Conservation (phyloP, 2,113 vertebrate genomes). For the Chelonoidis abingdonii region DNA sequence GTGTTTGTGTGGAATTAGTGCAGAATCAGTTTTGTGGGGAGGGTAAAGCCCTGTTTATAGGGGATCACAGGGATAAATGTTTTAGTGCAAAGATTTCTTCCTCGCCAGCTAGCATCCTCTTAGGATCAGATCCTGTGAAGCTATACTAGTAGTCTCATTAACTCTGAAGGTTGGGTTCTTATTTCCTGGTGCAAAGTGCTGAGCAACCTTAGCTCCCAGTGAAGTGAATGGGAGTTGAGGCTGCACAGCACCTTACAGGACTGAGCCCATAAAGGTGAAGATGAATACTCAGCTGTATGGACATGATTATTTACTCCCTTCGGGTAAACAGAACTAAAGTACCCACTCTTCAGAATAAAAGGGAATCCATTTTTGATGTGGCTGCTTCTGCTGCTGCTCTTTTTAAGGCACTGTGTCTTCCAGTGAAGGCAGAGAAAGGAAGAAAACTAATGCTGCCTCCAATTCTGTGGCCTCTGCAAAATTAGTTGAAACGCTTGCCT, state of each 20-base stretch:
- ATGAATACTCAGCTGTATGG: background rate
- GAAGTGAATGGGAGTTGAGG: background rate
- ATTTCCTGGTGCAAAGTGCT: background rate
- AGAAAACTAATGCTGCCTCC: fast-evolving
- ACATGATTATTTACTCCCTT: background rate
- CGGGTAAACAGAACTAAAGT: background rate
- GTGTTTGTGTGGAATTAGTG: background rate
- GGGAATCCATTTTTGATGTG: background rate
- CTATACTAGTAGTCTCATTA: background rate
- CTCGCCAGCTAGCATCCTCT: background rate
- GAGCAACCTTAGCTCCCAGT: fast-evolving
- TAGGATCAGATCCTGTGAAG: background rate
- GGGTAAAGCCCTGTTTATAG: background rate
- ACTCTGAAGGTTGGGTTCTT: background rate
- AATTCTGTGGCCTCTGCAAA: background rate
- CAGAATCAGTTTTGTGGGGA: background rate
- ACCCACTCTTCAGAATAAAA: background rate
- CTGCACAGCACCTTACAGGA: background rate
- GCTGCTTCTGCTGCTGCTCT: background rate
- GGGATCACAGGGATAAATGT: background rate
- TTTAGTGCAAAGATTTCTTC: background rate
- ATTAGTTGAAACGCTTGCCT: background rate
- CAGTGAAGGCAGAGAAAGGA: background rate
- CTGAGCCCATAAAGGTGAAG: background rate
- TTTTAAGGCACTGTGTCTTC: background rate